A percentile compares a stretch with the other conserved stretches of the same genome.
Evolutionary conservation across 2,888 invertebrate genomes (phyloP).

Genomic region (Tipula confusa): DNA sequence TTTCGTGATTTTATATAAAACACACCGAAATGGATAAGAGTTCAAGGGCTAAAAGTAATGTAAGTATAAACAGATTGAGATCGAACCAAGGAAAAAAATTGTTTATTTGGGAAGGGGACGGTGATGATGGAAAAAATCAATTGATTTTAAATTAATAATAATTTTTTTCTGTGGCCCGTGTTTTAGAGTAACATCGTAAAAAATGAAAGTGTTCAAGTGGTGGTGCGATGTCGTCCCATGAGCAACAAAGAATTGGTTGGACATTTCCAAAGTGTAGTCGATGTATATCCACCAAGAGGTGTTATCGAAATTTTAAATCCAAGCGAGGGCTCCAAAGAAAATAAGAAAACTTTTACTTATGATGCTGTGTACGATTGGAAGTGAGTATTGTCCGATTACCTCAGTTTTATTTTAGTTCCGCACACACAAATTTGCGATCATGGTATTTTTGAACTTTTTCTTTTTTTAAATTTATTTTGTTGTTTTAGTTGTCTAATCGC

Average conservation of each 20-base stretch:
- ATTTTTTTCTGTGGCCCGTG: neutral
- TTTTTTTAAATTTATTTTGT: no score
- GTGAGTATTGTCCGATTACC: constrained; percentile 48
- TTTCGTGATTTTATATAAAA: neutral
- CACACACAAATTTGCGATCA: neutral
- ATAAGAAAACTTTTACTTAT: constrained; percentile 92
- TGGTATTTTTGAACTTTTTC: neutral
- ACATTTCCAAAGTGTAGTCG: constrained; percentile 60
- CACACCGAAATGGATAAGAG: constrained; percentile 28
- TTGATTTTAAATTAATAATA: constrained; percentile 8
- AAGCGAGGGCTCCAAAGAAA: constrained; percentile 64
- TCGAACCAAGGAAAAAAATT: neutral
- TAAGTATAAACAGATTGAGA: neutral
- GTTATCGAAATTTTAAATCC: constrained; percentile 88
- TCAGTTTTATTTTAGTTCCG: neutral
- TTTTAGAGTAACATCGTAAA: neutral
- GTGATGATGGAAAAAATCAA: neutral
- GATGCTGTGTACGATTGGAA: constrained; percentile 93
- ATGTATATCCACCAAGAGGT: constrained; percentile 79
- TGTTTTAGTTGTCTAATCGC: neutral
- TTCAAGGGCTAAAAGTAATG: neutral
- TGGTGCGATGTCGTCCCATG: constrained; percentile 94
- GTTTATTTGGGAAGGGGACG: neutral
- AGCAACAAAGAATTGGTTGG: constrained; percentile 73
- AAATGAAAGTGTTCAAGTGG: constrained; percentile 54